Base-by-base conservation (phyloP, 2,888 invertebrate species). In the Mythimna vitellina region DNA sequence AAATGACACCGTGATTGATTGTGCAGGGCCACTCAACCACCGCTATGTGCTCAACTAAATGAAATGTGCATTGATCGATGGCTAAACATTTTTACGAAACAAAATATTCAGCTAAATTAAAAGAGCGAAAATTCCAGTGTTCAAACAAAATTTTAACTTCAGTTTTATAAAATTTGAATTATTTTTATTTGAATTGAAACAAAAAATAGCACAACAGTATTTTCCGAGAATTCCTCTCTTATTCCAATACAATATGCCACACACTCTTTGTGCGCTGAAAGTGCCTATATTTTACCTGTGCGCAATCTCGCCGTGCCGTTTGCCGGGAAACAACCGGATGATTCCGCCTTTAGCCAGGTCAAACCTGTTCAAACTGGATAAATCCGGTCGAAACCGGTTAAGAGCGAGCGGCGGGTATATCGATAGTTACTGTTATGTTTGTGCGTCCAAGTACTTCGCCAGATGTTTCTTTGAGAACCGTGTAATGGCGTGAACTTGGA, bases 381-480 rank as follows among this genome's bases (percentile, higher is more conserved):
- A 84, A 84, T 84, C 77, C 73, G 54, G 65, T 76, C 68, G 65
- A 57, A 64, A 81, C 67, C 61, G 63, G 84, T 72, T 76, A 60
- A 53, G 6, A 70, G 56, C 65, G 70, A 65, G 65, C 56, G 65
- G 32, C 25, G 58, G 57, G 65, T 72, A 69, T 77, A 81, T 77
- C 70, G 82, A 81, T 77, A 84, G 73, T 77, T 81, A 82, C 61
- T 73, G 82, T 81, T 81, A 84, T 77, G 84, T 84, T 84, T 69
- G 68, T 69, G 57, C 61, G 70, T 70, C 57, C 83, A 62, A 76
- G 70, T 69, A 81, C 67, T 76, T 57, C 32, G 62, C 81, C 84
- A 84, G 84, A 81, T 84, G 81, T 82, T 73, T 68, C 69, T 77
- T 77, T 68, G 70, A 84, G 70, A 73, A 61, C 77, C 66, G 60